Base-by-base conservation (phyloP, 2,888 invertebrate species). In the Microctonus aethiopoides region DNA sequence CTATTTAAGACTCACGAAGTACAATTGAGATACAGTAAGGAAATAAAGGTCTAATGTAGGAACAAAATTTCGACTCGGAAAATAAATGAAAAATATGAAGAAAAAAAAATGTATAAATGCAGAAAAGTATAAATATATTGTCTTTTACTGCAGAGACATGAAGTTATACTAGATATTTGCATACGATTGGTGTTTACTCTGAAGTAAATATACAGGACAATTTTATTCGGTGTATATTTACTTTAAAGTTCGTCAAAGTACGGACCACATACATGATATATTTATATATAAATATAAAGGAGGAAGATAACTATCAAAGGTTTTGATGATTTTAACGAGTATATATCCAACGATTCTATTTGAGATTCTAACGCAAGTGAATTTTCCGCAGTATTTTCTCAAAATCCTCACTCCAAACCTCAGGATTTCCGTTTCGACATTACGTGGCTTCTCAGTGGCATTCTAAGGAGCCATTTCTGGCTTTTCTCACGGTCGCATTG, bases 381-480 rank as follows among this genome's bases (percentile, higher is more conserved):
- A 56, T 39, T 56, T 24, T n/a, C 20, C 39, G 29, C 34, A 56
- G 41, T 7, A 65, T 65, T 65, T 56, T 52, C 63, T 34, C 22
- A 13, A 39, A 65, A 65, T 56, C 56, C 39, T 65, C 39, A 65
- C 24, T 39, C 20, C 46, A 29, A 59, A 11, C 22, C 46, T 46
- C 22, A 22, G 59, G 34, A 59, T 22, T 59, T 59, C 32, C 59
- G n/a, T 20, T 67, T 59, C 59, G 16, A 59, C 51, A 36, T 65
- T 59, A 46, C 34, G 59, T 24, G 66, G 34, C 20, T 67, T 67
- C 34, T 51, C 51, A 67, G 46, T 13, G n/a, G 22, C 29, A 51
- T 59, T 59, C 29, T 24, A 16, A 65, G 41, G n/a, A 59, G 59
- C 39, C 51, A 63, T 51, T 51, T 29, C 46, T 20, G n/a, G 32